phyloP scores from a whole-genome alignment of 2,113 vertebrate genomes.

The Panurus biarmicus region DNA sequence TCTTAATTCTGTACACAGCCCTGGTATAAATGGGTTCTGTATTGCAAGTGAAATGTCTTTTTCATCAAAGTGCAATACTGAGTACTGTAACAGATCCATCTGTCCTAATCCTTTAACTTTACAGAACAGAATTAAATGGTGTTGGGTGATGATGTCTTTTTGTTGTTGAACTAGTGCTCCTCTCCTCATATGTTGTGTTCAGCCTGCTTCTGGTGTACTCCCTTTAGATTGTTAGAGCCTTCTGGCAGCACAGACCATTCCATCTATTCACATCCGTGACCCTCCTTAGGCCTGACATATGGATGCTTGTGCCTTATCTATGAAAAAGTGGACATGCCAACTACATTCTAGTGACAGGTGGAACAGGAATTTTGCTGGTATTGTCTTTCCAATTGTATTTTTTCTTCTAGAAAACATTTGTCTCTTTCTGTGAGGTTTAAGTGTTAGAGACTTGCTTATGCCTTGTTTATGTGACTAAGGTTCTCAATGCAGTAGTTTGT shows the following conservation, averaged over 20 bases:
- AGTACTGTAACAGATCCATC: not conserved
- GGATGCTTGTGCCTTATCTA: not conserved
- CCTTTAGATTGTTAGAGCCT: not conserved
- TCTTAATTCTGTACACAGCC: not conserved
- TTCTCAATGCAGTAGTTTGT: not conserved
- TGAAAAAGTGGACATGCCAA: not conserved
- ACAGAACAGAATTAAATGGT: not conserved
- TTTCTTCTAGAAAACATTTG: not conserved
- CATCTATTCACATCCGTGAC: not conserved
- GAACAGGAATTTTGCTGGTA: not conserved
- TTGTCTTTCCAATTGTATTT: not conserved
- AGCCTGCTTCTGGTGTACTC: not conserved
- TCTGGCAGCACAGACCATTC: not conserved
- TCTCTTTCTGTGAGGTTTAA: not conserved
- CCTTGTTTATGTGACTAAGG: not conserved
- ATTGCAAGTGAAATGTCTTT: not conserved
- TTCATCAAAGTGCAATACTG: not conserved
- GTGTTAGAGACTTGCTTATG: not conserved
- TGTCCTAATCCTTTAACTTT: not conserved
- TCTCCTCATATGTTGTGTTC: not conserved
- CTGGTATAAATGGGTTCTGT: not conserved
- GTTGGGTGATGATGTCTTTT: not conserved
- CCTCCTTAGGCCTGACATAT: not conserved
- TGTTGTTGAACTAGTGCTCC: not conserved
- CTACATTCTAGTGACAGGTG: not conserved